A percentile compares a stretch with the other conserved stretches of the same genome.
Conservation (phyloP, 1,140 invertebrate species). For the Bombyx mori region DNA sequence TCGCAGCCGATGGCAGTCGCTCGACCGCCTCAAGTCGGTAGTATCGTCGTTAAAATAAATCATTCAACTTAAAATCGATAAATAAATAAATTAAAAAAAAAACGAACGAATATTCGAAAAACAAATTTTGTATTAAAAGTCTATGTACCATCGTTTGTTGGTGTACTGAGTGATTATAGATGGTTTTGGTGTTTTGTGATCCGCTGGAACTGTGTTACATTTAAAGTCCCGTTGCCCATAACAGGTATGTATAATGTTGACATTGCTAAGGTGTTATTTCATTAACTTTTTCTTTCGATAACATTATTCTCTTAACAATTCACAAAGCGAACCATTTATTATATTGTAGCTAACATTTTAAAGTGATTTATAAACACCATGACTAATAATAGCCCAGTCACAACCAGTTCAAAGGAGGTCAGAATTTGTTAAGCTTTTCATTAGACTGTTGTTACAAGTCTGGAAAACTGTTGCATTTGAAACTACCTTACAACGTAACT, state of each 20-base stretch:
- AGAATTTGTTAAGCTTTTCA: too few species aligned
- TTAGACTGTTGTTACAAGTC: too few species aligned
- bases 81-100: slow-evolving; percentile 29
- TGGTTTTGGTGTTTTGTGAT: slow-evolving; percentile 28
- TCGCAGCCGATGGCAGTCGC: slow-evolving; percentile 14
- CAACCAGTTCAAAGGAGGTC: too few species aligned
- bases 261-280: slow-evolving; percentile 8
- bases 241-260: slow-evolving; percentile 44
- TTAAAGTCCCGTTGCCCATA: slow-evolving; percentile 53
- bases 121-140: slow-evolving; percentile 10
- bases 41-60: slow-evolving; percentile 9
- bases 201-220: slow-evolving; percentile 11
- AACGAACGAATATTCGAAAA: slow-evolving; percentile 20
- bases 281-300: too few species aligned
- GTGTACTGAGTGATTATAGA: slow-evolving; percentile 1
- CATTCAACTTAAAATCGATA: slow-evolving; percentile 24
- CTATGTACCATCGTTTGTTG: too few species aligned
- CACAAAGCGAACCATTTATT: too few species aligned
- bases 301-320: too few species aligned
- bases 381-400: too few species aligned
- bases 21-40: slow-evolving; percentile 8
- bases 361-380: too few species aligned
- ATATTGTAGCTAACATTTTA: too few species aligned
- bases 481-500: too few species aligned
- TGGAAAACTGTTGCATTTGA: too few species aligned